These are phyloP conservation scores for Acestrorhynchus altus DNA, from an alignment of 2,797 vertebrate genomes.

Conservation along the genomic window DNA sequence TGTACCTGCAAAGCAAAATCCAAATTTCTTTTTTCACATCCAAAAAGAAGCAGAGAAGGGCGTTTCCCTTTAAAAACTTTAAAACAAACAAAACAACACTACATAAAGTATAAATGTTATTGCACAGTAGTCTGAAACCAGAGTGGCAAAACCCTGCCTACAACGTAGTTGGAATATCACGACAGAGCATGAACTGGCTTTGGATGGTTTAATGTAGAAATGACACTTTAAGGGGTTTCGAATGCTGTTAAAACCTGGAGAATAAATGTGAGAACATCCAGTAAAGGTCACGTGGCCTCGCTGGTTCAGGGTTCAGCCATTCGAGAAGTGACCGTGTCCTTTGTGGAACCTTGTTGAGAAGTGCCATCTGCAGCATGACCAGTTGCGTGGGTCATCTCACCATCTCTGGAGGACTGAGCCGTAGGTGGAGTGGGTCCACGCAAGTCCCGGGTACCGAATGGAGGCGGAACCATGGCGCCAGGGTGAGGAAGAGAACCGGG, in stretches of 20 bases:
- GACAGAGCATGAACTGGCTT: constrained; percentile 45
- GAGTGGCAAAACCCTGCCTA: constrained; percentile 1
- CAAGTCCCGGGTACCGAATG: constrained; percentile 66
- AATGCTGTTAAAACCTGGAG: constrained; percentile 37
- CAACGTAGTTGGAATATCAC: constrained; percentile 22
- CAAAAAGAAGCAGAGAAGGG: constrained; percentile 88
- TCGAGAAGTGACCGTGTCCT: constrained; percentile 67
- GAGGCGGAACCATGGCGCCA: constrained; percentile 60
- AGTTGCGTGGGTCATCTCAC: constrained; percentile 49
- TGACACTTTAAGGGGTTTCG: constrained; percentile 54
- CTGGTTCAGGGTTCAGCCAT: constrained; percentile 68
- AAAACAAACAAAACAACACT: constrained; percentile 64
- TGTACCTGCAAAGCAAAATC: constrained; percentile 40
- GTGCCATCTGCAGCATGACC: constrained; percentile 48
- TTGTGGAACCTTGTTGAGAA: constrained; percentile 61
- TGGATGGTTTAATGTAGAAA: constrained; percentile 63
- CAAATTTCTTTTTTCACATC: constrained; percentile 44
- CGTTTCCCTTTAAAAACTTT: constrained; percentile 64
- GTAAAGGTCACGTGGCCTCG: neutral
- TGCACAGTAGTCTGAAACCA: constrained; percentile 76
- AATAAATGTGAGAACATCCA: constrained; percentile 50
- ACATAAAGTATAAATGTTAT: constrained; percentile 81
- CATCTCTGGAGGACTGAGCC: constrained; percentile 52
- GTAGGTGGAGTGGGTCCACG: constrained; percentile 42
- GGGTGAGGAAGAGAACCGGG: constrained; percentile 57